Conservation (phyloP, 2,888 invertebrate species). For the Tortrix viridana region DNA sequence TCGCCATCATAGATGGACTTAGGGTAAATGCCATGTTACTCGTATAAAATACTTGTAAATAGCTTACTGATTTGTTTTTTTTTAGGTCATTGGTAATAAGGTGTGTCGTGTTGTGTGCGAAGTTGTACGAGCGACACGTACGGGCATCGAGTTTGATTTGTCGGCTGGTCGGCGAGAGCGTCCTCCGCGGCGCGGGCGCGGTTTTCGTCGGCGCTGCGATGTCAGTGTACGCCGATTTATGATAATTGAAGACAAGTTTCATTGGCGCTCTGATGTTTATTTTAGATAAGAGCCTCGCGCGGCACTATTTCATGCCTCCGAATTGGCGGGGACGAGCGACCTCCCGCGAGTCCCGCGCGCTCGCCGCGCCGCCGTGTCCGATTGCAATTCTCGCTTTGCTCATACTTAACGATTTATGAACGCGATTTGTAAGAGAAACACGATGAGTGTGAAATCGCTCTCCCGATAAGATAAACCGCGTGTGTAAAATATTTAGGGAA, state of each 20-base stretch:
- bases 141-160: conserved; percentile 53
- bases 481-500: conserved; percentile 51
- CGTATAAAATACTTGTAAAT: no score
- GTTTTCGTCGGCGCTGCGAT: conserved; percentile 65
- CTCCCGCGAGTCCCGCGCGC: conserved; percentile 76
- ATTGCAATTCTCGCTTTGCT: conserved; percentile 70
- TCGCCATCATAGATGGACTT: conserved; percentile 17
- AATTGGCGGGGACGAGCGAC: conserved; percentile 76
- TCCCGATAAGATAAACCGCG: conserved; percentile 60
- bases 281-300: conserved; percentile 79
- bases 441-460: conserved; percentile 67
- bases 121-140: conserved; percentile 3
- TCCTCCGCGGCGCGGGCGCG: conserved; percentile 58
- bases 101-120: neutral
- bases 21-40: conserved; percentile 2
- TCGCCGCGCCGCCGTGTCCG: conserved; percentile 59
- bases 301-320: conserved; percentile 81
- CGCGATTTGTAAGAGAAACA: conserved; percentile 66
- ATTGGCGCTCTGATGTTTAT: conserved; percentile 82
- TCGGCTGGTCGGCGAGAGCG: conserved; percentile 13
- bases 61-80: neutral
- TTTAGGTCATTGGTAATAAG: neutral
- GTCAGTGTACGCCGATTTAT: conserved; percentile 81
- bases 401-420: conserved; percentile 71
- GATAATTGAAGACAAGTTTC: conserved; percentile 84